phyloP scores from a whole-genome alignment of 2,888 invertebrate genomes.

The Celastrina argiolus region DNA sequence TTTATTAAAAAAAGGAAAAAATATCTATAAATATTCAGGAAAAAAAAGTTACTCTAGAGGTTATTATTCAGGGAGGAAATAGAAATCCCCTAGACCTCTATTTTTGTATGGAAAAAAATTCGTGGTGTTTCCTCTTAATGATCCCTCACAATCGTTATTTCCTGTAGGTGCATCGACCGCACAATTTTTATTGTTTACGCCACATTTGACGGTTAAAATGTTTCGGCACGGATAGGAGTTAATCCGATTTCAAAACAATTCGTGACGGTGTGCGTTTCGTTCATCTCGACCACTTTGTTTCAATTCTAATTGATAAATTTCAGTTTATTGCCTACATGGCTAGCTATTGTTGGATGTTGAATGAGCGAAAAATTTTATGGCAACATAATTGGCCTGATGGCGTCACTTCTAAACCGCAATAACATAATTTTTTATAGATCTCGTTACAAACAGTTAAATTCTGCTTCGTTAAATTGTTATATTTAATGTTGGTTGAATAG shows the following conservation, averaged over 20 bases:
- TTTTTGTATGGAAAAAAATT: no score
- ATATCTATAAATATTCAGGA: no score
- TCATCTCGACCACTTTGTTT: conserved; percentile 35
- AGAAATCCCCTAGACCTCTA: no score
- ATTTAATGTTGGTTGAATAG: neutral
- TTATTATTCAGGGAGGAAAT: no score
- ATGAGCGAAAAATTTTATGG: neutral
- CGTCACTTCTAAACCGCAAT: neutral
- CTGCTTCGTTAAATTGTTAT: neutral
- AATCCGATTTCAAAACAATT: conserved; percentile 54
- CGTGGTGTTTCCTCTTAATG: no score
- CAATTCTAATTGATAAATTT: conserved; percentile 30
- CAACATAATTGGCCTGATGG: neutral
- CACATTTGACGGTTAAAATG: conserved; percentile 56
- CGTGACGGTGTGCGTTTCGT: conserved; percentile 47
- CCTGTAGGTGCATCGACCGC: conserved; percentile 56
- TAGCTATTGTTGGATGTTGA: conserved; percentile 14
- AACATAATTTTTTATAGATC: neutral
- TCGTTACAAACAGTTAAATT: neutral
- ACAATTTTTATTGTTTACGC: conserved; percentile 59
- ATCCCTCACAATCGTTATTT: neutral
- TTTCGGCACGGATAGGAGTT: conserved; percentile 61
- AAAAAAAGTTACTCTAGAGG: no score
- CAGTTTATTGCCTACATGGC: conserved; percentile 30
- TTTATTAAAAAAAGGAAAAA: no score